Evolutionary conservation across 2,797 vertebrate genomes (phyloP), one percentile per base, ranked within the genome.

Genomic region (Dipus sagitta): DNA sequence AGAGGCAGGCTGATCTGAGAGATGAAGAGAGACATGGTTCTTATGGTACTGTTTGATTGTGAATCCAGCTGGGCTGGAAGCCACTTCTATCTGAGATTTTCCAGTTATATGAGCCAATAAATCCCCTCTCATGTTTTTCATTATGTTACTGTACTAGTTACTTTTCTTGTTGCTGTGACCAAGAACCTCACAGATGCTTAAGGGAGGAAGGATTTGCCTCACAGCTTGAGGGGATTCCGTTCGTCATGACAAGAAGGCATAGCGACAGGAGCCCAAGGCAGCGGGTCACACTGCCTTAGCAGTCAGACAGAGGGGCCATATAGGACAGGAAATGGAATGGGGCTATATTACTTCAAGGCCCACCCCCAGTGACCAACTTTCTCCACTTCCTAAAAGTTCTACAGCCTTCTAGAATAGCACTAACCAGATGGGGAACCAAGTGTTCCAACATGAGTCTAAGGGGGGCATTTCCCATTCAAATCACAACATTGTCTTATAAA

Each of bases 1-100:
- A 67, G 74, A 88, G 64, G 65, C 47, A 81, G 92, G 70, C 18
- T 71, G 62, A 87, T 17, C 47, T 90, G 68, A 62, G 34, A 85
- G 47, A 78, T 65, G 30, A 71, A 76, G n/a, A 65, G 32, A 42
- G 32, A 81, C n/a, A 71, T 65, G 28, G 18, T 85, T 70, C 54
- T 70, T 80, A 26, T 4, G 52, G 28, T 24, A 7, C 47, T 64
- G 70, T 84, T 94, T 65, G 78, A 70, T 4, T 60, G 34, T n/a
- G 24, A 52, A 60, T 77, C 13, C 54, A 52, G 4, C 34, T 81
- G 42, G 74, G 26, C 54, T 26, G 26, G 21, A 83, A 20, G 54
- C 65, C 65, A 82, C 30, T 86, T 72, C 62, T 52, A 38, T 24
- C 47, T 90, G 79, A 52, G 72, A 78, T 52, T 82, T 92, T 74